Evolutionary conservation across 2,797 vertebrate genomes (phyloP).

Genomic region (Diglossa cyanea): DNA sequence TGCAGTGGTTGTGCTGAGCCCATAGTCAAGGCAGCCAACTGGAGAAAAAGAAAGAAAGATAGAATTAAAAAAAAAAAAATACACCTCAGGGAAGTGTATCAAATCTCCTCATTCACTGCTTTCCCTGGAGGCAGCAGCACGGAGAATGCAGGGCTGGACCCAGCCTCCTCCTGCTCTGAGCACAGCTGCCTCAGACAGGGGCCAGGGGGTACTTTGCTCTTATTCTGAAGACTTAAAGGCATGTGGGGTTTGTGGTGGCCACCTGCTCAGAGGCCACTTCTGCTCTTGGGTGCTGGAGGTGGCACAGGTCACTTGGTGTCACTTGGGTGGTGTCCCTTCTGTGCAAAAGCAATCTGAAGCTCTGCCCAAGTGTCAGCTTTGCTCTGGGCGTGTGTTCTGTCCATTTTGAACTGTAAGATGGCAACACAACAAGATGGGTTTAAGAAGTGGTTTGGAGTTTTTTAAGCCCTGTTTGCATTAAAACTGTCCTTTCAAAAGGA

Average conservation of each 20-base stretch:
- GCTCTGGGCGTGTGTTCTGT: background rate
- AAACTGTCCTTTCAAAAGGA: background rate
- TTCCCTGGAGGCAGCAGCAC: slow-evolving; percentile 13
- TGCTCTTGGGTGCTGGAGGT: background rate
- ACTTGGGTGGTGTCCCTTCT: accelerated
- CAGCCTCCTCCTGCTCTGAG: background rate
- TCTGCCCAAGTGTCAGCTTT: background rate
- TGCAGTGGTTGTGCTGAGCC: background rate
- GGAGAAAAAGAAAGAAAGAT: background rate
- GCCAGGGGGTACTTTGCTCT: background rate
- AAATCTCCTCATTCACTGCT: slow-evolving; percentile 7
- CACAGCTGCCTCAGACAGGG: background rate
- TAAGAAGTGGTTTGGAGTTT: background rate
- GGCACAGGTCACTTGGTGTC: background rate
- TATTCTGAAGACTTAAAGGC: background rate
- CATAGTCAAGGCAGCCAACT: slow-evolving; percentile 9
- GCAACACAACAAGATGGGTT: background rate
- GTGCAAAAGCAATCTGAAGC: background rate
- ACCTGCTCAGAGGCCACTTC: background rate
- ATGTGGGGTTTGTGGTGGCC: background rate
- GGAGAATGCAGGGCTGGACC: background rate
- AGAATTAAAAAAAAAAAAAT: background rate
- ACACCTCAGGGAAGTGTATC: slow-evolving; percentile 20
- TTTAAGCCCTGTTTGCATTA: background rate
- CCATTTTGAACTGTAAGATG: background rate